A percentile compares a stretch with the other conserved stretches of the same genome.
Evolutionary conservation across 1,140 invertebrate genomes (phyloP).

Genomic region (Penaeus vannamei): DNA sequence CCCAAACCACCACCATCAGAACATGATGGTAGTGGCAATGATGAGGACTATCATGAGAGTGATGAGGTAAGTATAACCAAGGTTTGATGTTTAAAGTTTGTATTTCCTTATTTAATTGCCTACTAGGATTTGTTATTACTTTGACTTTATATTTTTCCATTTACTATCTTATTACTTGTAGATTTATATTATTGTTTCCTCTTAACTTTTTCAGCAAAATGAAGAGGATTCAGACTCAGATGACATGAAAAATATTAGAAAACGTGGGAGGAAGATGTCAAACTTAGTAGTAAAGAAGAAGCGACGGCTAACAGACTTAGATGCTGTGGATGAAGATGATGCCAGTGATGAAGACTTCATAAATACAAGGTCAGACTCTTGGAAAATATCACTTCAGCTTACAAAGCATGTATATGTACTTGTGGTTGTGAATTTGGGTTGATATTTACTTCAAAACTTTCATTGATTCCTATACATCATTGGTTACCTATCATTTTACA

Average conservation of each 20-base stretch:
- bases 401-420: too few relatives aligned
- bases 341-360: slow-evolving; percentile 66
- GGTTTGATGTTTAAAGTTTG: background rate
- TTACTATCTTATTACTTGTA: background rate
- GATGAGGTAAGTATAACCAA: slow-evolving; percentile 35
- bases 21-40: slow-evolving; percentile 51
- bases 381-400: background rate
- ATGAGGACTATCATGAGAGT: slow-evolving; percentile 57
- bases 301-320: slow-evolving; percentile 62
- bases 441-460: too few relatives aligned
- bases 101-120: background rate
- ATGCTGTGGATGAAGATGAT: slow-evolving; percentile 66
- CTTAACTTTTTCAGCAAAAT: background rate
- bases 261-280: slow-evolving; percentile 11
- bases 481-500: too few relatives aligned
- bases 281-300: slow-evolving; percentile 62
- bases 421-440: too few relatives aligned
- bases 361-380: slow-evolving; percentile 58
- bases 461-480: too few relatives aligned
- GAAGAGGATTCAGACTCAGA: slow-evolving; percentile 61
- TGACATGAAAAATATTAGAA: slow-evolving; percentile 36
- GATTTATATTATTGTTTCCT: background rate
- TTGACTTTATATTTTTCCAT: background rate
- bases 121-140: background rate
- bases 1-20: slow-evolving; percentile 44